phyloP scores from a whole-genome alignment of 1,140 invertebrate genomes.

The Drosophila pseudoananassae region DNA sequence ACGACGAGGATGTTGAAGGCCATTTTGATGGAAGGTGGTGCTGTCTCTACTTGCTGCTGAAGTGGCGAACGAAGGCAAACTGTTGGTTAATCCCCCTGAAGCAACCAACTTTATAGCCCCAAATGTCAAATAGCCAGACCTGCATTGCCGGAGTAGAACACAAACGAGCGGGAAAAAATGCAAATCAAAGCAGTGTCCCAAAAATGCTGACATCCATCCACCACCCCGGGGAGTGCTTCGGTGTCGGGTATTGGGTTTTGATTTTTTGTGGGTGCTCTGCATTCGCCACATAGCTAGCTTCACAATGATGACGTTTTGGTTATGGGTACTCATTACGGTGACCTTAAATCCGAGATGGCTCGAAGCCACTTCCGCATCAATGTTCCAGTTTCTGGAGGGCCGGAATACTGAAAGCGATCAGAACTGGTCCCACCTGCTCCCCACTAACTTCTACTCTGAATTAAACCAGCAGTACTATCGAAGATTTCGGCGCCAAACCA shows the following conservation, averaged over 20 bases:
- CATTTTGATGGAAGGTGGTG: conserved; percentile 32
- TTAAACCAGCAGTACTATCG: conserved; percentile 69
- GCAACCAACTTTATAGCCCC: conserved; percentile 60
- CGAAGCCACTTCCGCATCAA: conserved; percentile 28
- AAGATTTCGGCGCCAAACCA: conserved; percentile 34
- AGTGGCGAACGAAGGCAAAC: conserved; percentile 49
- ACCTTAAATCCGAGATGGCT: conserved; percentile 39
- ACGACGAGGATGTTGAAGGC: conserved; percentile 57
- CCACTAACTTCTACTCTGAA: conserved; percentile 62
- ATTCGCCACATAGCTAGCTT: conserved; percentile 30
- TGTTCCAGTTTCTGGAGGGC: conserved; percentile 54
- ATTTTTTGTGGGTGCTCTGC: conserved; percentile 1
- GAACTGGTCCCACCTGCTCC: conserved; percentile 49
- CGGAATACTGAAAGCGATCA: conserved; percentile 17
- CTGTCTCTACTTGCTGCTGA: conserved; percentile 48
- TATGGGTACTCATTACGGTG: conserved; percentile 30
- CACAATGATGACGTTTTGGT: conserved; percentile 25
- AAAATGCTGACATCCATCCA: conserved; percentile 61
- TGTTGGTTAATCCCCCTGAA: conserved; percentile 33
- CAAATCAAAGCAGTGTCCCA: conserved; percentile 18
- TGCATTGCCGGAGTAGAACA: conserved; percentile 18
- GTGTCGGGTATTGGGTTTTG: not conserved
- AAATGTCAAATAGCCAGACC: conserved; percentile 37
- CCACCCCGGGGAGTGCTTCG: not conserved
- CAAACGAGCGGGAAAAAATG: conserved; percentile 18